These are phyloP conservation scores for Metopolophium dirhodum DNA, from an alignment of 1,140 invertebrate species.

Conservation along the genomic window DNA sequence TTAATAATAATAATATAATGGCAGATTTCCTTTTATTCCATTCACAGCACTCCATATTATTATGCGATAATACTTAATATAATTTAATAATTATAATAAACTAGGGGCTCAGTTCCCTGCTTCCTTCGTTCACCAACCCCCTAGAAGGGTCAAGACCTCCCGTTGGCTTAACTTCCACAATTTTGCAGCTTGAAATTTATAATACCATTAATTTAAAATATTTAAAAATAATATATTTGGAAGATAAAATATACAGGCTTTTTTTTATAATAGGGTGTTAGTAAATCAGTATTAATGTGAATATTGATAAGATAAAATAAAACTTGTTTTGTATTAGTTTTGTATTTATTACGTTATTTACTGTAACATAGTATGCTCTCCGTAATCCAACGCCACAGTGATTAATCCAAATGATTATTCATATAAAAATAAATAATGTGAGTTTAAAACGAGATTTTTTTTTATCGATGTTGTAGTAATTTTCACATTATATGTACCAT, in stretches of 20 bases:
- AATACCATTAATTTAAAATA: background rate
- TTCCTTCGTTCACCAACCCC: background rate
- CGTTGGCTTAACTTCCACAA: background rate
- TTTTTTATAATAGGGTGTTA: background rate
- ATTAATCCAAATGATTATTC: background rate
- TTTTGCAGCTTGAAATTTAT: background rate
- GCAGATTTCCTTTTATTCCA: background rate
- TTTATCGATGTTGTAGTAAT: background rate
- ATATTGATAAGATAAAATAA: background rate
- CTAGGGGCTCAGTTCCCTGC: background rate
- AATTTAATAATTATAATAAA: background rate
- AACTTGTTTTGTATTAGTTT: constrained; percentile 3
- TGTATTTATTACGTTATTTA: background rate
- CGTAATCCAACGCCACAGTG: background rate
- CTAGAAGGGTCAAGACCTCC: background rate
- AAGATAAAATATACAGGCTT: background rate
- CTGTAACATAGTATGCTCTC: background rate
- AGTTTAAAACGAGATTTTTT: background rate
- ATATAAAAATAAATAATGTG: background rate
- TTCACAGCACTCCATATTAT: background rate
- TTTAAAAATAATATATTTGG: background rate
- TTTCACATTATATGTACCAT: background rate
- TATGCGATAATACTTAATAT: background rate
- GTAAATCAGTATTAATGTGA: background rate
- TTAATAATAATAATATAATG: background rate